Base-by-base conservation (phyloP, 2,888 invertebrate species). In the Lithophane leautieri region DNA sequence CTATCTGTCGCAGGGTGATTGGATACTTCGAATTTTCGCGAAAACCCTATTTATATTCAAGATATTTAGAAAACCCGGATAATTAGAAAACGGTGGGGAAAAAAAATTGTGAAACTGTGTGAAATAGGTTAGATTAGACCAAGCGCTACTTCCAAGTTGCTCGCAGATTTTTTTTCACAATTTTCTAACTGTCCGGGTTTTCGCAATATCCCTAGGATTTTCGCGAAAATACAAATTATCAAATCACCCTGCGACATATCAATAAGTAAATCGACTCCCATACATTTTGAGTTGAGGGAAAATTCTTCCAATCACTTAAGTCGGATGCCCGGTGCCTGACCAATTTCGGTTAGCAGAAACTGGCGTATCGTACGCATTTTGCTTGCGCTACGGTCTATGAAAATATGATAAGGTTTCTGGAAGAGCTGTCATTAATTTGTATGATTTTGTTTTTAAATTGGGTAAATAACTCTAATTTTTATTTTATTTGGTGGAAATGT, bases 251-350 rank as follows among this genome's bases (percentile, higher is more conserved):
- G 34, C 34, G 34, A 34, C 2, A 73, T 73, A 73, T 61, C 70
- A 82, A 71, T 78, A 82, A 71, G 72, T 77, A 76, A 73, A 76
- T 74, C 61, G 73, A 40, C 22, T 34, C 70, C 70, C 71, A 81
- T 79, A 83, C 58, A 85, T 76, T 72, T 75, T 54, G 58, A 58
- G 75, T 63, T 65, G 61, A 78, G 76, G 75, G 73, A 66, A 79
- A 75, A 77, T 79, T 76, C 73, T 81, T 82, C 87, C 86, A 87
- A 87, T 87, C 82, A 87, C 85, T 85, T 86, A 86, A 70, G 74
- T 78, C 72, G 61, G 63, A 60, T 73, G 73, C 52, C 70, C 81
- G 60, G 81, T 79, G 76, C 81, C 87, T 87, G 86, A 81, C 78
- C 82, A 81, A 82, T 85, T 83, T 84, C 78, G 76, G 78, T 72